Base-by-base conservation (phyloP, 2,888 invertebrate genomes). In the Rhogogaster chlorosoma region DNA sequence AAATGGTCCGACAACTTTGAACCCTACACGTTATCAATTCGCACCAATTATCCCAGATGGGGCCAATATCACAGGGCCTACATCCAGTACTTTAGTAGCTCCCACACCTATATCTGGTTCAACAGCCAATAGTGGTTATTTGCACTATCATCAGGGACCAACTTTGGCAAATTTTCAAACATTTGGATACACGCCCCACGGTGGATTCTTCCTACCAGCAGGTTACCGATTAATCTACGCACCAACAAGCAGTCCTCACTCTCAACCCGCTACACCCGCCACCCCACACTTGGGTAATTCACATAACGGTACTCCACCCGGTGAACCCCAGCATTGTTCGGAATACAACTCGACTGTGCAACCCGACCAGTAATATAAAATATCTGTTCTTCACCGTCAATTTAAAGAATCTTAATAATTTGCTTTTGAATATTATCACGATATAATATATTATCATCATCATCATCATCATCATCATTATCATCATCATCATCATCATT, bases 201-300 rank as follows among this genome's bases (percentile, higher is more conserved):
- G 92, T n/a, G 91, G 93, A 53, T 92, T 93, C 88, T 92, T 93
- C 84, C 86, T 93, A 83, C 93, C 93, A 2, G 91, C 93, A 78
- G 93, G 93, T 67, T 93, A 93, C 84, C 89, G 92, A 53, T 86
- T 93, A 53, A 90, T 93, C 61, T 93, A 92, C 83, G 92, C 93
- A 42, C 92, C 93, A 1, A 87, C 90, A 7, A 91, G 91, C 26
- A 90, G 91, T 9, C 89, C 93, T 29, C 92, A 93, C 26, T 83
- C 83, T 57, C 85, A 85, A 84, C 92, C 92, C n/a, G 90, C 91
- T 10, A 93, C 93, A 5, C 93, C 93, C 22, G 92, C 93, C 29
- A 92, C 93, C 0, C 92, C 93, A 9, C 92, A 92, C 42, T 86
- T 91, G 82, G 89, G 90, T 38, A 91, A 89, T 87, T 93, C 92